phyloP scores from a whole-genome alignment of 2,888 invertebrate genomes.

The Drosophila ustulata region DNA sequence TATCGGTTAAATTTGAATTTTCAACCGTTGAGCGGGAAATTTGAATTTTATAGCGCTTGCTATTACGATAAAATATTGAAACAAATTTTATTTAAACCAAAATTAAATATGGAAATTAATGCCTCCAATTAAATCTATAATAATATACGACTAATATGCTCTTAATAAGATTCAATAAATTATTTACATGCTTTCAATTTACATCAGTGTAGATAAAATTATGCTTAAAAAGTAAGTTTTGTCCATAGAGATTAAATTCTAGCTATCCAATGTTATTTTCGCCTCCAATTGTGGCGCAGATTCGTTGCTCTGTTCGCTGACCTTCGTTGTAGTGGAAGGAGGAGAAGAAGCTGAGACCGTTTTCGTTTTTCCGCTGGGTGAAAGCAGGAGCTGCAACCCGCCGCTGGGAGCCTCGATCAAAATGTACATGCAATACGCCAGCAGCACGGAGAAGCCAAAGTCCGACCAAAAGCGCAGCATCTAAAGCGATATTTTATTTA shows the following conservation, averaged over 20 bases:
- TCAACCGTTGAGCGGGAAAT: too few species aligned
- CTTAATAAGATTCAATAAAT: too few species aligned
- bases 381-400: conserved; percentile 46
- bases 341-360: neutral
- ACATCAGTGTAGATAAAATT: too few species aligned
- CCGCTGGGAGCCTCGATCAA: conserved; percentile 59
- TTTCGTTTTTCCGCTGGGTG: conserved; percentile 30
- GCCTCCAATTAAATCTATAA: too few species aligned
- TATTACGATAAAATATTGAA: too few species aligned
- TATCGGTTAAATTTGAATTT: too few species aligned
- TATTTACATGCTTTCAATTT: too few species aligned
- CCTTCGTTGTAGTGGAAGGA: neutral
- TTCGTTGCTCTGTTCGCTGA: neutral
- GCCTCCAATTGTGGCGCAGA: neutral
- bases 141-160: too few species aligned
- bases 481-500: conserved; percentile 33
- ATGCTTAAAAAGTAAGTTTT: too few species aligned
- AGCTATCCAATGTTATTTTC: neutral
- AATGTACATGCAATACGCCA: conserved; percentile 50
- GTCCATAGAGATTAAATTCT: neutral
- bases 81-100: too few species aligned
- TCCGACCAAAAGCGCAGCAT: conserved; percentile 76
- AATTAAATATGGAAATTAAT: too few species aligned
- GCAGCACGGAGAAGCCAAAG: conserved; percentile 73
- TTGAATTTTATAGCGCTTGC: too few species aligned